A percentile compares a stretch with the other conserved stretches of the same genome.
These are phyloP conservation scores for Puffinus mauretanicus DNA, from an alignment of 2,113 vertebrate species.

Conservation along the genomic window DNA sequence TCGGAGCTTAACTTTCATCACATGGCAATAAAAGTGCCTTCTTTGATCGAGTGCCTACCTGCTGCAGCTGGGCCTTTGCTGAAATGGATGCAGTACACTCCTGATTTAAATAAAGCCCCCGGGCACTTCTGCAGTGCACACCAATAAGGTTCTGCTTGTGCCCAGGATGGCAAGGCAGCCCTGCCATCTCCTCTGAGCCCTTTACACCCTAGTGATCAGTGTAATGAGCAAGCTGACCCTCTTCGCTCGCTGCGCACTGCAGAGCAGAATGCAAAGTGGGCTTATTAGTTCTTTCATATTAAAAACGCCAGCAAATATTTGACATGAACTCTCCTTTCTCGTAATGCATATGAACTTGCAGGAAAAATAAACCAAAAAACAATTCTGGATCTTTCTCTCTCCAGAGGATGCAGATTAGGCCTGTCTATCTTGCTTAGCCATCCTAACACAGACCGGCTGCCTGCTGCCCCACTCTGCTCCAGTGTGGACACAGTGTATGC, in stretches of 20 bases:
- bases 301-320: neutral
- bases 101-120: neutral
- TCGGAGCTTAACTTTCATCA: neutral
- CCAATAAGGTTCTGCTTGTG: neutral
- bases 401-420: neutral
- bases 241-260: fast-evolving
- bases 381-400: neutral
- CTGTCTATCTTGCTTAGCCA: neutral
- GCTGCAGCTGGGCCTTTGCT: neutral
- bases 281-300: neutral
- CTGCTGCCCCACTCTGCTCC: neutral
- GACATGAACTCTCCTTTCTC: neutral
- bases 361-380: neutral
- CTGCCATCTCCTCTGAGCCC: neutral
- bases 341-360: neutral
- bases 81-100: neutral
- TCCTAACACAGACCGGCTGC: neutral
- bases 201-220: neutral
- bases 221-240: neutral
- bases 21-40: neutral
- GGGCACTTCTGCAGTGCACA: neutral
- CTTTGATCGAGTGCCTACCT: neutral
- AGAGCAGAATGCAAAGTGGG: neutral
- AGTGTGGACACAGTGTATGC: neutral
- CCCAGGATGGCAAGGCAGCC: neutral